Base-by-base conservation (phyloP, 2,797 vertebrate genomes). In the Eulemur albifrons region DNA sequence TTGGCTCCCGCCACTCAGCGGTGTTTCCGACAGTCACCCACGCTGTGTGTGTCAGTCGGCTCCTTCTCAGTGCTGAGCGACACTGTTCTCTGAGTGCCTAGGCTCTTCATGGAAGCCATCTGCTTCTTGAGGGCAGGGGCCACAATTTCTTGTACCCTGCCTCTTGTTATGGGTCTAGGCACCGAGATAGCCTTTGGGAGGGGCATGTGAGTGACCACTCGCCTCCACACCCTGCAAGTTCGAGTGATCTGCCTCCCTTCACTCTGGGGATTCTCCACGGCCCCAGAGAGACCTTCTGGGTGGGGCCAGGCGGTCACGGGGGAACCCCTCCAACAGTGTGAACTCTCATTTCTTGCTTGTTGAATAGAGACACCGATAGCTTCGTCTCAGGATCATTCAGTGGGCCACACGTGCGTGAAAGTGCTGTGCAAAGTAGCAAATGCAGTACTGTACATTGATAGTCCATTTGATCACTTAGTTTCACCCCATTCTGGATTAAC, bases 371-470 rank as follows among this genome's bases (percentile, higher is more conserved):
- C 38, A 4, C 40, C 9, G 35, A 27, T 25, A 5, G n/a, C 75
- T 2, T 3, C 30, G 17, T 76, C 14, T 6, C 2, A 65, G 27
- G 50, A 21, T 38, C 40, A 15, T 7, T 77, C 35, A 8, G 5
- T 0, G 20, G 63, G 27, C 6, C 6, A 1, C 17, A 4, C 7
- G n/a, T 13, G 4, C 38, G 17, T 79, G 82, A 45, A 25, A 50
- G 38, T 18, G 4, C 54, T 14, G 3, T 50, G 30, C 11, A 11
- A 50, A 59, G 45, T 23, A n/a, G 27, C 27, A 57, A 61, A 57
- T 13, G 4, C 0, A 27, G 1, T 17, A 2, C 13, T 11, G 13
- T 1, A 15, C 3, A 12, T 0, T 2, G 23, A 63, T 20, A 35
- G 35, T 52, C 12, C 15, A 15, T 23, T 14, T 10, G 8, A 25